Conservation (phyloP, 64 coral and sea anemone genomes). For the Acropora yongei region DNA sequence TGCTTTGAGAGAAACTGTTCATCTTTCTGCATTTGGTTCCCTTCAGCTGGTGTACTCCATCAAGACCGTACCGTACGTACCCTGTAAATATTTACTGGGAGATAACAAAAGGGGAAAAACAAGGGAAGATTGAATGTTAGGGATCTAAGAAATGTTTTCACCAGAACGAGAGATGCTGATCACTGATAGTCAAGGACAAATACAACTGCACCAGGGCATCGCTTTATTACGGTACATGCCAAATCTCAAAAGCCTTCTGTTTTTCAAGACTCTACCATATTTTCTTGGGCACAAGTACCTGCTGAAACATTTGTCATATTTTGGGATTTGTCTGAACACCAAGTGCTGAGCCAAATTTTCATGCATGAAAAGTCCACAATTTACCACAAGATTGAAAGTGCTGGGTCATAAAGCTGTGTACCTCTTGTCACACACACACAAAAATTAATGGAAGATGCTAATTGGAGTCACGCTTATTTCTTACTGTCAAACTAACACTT, state of each 20-base stretch:
- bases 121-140: slow-evolving; percentile 87
- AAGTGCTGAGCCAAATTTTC: no score
- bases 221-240: no score
- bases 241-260: no score
- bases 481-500: neutral
- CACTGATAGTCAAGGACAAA: slow-evolving; percentile 32
- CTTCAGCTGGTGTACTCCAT: slow-evolving; percentile 99
- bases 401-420: no score
- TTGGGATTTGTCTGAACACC: no score
- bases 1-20: slow-evolving; percentile 82
- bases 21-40: slow-evolving; percentile 85
- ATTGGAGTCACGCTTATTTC: neutral
- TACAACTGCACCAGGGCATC: neutral
- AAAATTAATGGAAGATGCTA: no score
- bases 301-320: no score
- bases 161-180: slow-evolving; percentile 8
- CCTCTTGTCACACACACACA: no score
- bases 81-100: slow-evolving; percentile 94
- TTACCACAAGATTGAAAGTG: no score
- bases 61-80: slow-evolving; percentile 74
- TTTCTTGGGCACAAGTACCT: no score
- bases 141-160: slow-evolving; percentile 17
- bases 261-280: no score
- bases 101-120: slow-evolving; percentile 98
- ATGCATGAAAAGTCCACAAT: no score